Conservation (phyloP, 2,113 vertebrate species). For the Brachypodius melanocephalos region DNA sequence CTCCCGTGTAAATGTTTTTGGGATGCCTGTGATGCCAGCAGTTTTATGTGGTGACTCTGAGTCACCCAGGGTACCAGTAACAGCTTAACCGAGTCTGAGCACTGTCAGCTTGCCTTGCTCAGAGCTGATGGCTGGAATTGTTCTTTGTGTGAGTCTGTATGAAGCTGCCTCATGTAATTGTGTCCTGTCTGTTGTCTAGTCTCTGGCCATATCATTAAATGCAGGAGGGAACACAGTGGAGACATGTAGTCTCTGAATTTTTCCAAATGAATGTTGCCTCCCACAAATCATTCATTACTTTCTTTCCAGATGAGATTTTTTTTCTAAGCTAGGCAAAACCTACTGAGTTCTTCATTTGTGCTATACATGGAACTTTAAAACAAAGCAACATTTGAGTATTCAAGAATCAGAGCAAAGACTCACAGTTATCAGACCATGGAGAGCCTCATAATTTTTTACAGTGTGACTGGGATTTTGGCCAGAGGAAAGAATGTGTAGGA, state of each 20-base stretch:
- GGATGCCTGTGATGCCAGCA: neutral
- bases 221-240: neutral
- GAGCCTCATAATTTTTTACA: neutral
- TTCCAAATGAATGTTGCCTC: neutral
- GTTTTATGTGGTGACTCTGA: neutral
- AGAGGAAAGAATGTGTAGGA: neutral
- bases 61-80: neutral
- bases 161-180: neutral
- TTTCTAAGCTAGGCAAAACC: neutral
- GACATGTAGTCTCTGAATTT: neutral
- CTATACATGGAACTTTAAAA: neutral
- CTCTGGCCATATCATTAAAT: neutral
- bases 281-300: neutral
- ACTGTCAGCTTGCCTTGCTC: neutral
- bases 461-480: neutral
- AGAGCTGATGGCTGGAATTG: neutral
- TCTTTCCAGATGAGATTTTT: neutral
- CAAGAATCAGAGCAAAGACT: neutral
- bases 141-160: neutral
- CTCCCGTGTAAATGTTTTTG: neutral
- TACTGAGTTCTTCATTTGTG: constrained; percentile 5
- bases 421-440: neutral
- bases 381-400: constrained; percentile 26
- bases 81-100: neutral
- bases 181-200: rapidly evolving